phyloP scores from a whole-genome alignment of 1,140 invertebrate species.

The Drosophila nannoptera region DNA sequence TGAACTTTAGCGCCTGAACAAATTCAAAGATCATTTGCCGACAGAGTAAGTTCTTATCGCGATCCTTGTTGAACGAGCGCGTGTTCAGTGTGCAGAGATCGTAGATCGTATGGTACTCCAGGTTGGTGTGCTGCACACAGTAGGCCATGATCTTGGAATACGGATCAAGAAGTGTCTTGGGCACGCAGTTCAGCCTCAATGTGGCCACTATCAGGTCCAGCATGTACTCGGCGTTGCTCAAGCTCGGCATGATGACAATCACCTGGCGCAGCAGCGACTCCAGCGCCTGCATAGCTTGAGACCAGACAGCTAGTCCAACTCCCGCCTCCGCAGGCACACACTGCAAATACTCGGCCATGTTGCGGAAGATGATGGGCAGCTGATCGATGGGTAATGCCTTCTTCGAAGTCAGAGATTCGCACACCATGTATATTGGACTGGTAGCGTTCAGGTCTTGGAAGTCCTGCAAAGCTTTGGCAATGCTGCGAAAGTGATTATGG shows the following conservation, averaged over 20 bases:
- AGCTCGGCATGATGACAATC: constrained; percentile 85
- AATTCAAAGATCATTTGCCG: constrained; percentile 95
- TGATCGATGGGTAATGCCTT: constrained; percentile 91
- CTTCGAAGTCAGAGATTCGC: constrained; percentile 94
- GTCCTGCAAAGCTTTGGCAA: constrained; percentile 95
- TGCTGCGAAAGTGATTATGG: constrained; percentile 91
- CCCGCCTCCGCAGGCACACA: constrained; percentile 92
- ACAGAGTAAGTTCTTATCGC: constrained; percentile 95
- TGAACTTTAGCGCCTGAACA: constrained; percentile 96
- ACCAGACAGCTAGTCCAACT: constrained; percentile 86
- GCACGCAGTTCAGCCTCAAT: constrained; percentile 90
- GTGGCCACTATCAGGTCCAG: constrained; percentile 92
- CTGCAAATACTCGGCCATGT: constrained; percentile 95
- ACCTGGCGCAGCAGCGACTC: constrained; percentile 92
- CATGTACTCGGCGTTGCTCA: constrained; percentile 88
- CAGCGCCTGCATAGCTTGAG: constrained; percentile 88
- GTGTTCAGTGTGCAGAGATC: constrained; percentile 95
- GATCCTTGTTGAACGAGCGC: constrained; percentile 91
- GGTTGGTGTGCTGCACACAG: constrained; percentile 91
- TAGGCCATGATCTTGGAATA: constrained; percentile 96
- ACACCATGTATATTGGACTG: constrained; percentile 92
- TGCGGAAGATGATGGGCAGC: constrained; percentile 87
- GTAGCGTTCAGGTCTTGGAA: constrained; percentile 98
- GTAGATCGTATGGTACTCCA: constrained; percentile 90
- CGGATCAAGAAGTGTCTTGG: constrained; percentile 88